Conservation (phyloP, 2,888 invertebrate genomes). For the Onthophagus sagittarius region DNA sequence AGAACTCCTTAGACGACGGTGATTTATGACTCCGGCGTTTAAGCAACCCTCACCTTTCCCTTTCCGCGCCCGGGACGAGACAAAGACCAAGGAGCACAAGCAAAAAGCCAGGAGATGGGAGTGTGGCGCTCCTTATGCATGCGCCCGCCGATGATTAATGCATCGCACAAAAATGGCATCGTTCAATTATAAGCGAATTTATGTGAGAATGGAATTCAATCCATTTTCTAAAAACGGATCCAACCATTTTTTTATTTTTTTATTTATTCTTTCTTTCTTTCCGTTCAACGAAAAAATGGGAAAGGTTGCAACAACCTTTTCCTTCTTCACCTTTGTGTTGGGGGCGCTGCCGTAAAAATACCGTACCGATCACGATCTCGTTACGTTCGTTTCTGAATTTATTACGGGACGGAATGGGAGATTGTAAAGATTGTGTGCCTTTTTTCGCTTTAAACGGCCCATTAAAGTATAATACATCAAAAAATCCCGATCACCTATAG, state of each 20-base stretch:
- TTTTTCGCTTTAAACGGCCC: neutral
- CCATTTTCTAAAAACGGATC: neutral
- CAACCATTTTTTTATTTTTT: too few species aligned
- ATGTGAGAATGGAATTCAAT: neutral
- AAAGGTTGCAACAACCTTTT: neutral
- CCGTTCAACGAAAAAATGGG: too few species aligned
- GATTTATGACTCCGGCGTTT: constrained; percentile 22
- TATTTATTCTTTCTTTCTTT: neutral
- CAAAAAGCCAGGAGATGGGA: neutral
- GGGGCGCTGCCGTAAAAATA: neutral
- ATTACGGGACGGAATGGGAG: neutral
- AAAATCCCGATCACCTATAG: neutral
- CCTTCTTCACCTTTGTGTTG: neutral
- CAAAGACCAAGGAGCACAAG: neutral
- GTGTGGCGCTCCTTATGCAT: neutral
- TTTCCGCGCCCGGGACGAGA: neutral
- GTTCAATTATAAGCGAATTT: neutral
- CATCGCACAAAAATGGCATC: neutral
- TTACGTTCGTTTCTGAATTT: neutral
- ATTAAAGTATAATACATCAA: neutral
- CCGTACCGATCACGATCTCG: neutral
- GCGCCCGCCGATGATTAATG: neutral
- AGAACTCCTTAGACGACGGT: constrained; percentile 24
- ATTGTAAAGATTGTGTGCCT: neutral
- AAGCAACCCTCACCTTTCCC: neutral